Evolutionary conservation across 2,888 invertebrate species (phyloP).

Genomic region (Tetheella fluctuosa): DNA sequence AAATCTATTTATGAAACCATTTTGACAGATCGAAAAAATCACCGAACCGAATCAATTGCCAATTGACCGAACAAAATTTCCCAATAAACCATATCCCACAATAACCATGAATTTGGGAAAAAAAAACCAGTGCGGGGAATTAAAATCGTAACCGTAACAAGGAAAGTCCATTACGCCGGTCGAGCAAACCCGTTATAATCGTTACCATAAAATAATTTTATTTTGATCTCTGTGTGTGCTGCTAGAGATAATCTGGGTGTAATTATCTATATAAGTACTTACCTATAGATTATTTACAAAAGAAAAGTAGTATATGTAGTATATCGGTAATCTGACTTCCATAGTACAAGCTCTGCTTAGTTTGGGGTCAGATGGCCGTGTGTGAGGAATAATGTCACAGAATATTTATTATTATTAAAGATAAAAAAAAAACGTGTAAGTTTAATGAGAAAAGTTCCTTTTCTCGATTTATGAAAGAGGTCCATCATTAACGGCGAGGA

Average conservation of each 20-base stretch:
- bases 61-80: constrained; percentile 44
- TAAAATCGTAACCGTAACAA: constrained; percentile 44
- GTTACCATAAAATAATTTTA: constrained; percentile 38
- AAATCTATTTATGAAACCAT: not conserved
- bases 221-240: constrained; percentile 34
- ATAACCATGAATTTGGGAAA: constrained; percentile 31
- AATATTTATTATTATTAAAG: too few relatives aligned
- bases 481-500: constrained; percentile 18
- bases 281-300: too few relatives aligned
- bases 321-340: too few relatives aligned
- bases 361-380: too few relatives aligned
- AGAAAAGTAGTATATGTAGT: too few relatives aligned
- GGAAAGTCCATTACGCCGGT: constrained; percentile 48
- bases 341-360: too few relatives aligned
- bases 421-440: constrained; percentile 35
- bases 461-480: constrained; percentile 29
- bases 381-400: too few relatives aligned
- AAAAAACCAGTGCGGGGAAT: constrained; percentile 34
- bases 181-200: constrained; percentile 27
- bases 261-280: too few relatives aligned
- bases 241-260: constrained; percentile 9
- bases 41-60: constrained; percentile 40
- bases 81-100: constrained; percentile 41
- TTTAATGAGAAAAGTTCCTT: constrained; percentile 41
- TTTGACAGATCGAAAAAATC: constrained; percentile 8